Conservation (phyloP, 1,140 invertebrate species). For the Diabrotica virgifera region DNA sequence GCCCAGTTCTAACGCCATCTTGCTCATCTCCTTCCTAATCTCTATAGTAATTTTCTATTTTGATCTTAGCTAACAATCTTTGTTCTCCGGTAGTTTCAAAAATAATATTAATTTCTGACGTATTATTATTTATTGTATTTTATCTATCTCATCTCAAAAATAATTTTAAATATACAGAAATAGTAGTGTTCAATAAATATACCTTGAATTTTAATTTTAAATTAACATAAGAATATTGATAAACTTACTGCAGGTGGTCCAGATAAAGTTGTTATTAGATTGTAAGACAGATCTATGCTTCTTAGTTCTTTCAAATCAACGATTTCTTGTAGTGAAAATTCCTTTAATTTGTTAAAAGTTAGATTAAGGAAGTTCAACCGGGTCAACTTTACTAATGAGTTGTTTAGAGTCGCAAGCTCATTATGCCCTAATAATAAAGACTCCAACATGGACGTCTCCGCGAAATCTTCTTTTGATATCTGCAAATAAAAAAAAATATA, state of each 20-base stretch:
- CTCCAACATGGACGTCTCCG: constrained; percentile 62
- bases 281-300: constrained; percentile 70
- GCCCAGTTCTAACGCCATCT: too few species aligned
- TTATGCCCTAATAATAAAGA: constrained; percentile 69
- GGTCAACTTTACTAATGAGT: constrained; percentile 66
- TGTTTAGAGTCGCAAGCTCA: constrained; percentile 65
- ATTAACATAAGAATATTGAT: background rate
- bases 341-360: constrained; percentile 68
- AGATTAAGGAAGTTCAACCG: constrained; percentile 67
- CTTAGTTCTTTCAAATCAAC: constrained; percentile 65
- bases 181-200: too few species aligned
- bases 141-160: too few species aligned
- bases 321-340: constrained; percentile 75
- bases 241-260: constrained; percentile 64
- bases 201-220: too few species aligned
- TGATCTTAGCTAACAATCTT: too few species aligned
- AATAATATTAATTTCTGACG: too few species aligned
- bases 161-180: too few species aligned
- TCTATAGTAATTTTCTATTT: too few species aligned
- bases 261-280: constrained; percentile 64
- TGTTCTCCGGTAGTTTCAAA: too few species aligned
- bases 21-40: too few species aligned
- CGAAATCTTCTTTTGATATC: constrained; percentile 72
- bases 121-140: too few species aligned
- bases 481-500: constrained; percentile 43